These are phyloP conservation scores for Echinometra lucunter DNA, from an alignment of 53 echinoderm and acorn worm genomes.

Conservation along the genomic window DNA sequence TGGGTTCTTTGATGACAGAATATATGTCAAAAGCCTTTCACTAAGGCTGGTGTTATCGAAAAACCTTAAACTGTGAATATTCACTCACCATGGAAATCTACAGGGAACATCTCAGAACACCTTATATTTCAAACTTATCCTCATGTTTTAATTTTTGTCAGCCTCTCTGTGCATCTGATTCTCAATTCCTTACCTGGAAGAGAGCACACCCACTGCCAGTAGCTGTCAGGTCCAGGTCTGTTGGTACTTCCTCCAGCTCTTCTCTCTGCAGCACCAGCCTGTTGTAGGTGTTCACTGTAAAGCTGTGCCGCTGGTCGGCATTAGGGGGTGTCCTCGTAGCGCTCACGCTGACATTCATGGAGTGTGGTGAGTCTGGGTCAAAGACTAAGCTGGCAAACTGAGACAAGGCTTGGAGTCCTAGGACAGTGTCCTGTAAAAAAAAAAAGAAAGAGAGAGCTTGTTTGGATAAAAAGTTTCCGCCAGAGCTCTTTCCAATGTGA, in stretches of 20 bases:
- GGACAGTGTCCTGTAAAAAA: slow-evolving; percentile 84
- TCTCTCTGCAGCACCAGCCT: slow-evolving; percentile 81
- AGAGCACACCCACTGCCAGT: slow-evolving; percentile 89
- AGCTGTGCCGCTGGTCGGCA: background rate
- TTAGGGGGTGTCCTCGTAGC: slow-evolving; percentile 58
- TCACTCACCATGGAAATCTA: too few relatives aligned
- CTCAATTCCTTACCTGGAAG: slow-evolving; percentile 77
- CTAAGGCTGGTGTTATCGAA: too few relatives aligned
- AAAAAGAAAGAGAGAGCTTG: background rate
- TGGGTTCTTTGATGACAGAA: too few relatives aligned
- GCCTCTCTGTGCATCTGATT: background rate
- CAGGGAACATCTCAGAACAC: too few relatives aligned
- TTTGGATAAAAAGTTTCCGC: background rate
- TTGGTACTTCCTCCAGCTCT: slow-evolving; percentile 77
- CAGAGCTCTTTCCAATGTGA: background rate
- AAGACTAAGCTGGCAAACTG: slow-evolving; percentile 77
- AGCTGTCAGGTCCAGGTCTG: slow-evolving; percentile 72
- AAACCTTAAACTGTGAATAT: too few relatives aligned
- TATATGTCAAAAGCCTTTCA: too few relatives aligned
- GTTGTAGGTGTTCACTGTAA: slow-evolving; percentile 68
- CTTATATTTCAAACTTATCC: too few relatives aligned
- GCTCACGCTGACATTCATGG: slow-evolving; percentile 67
- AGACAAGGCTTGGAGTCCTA: slow-evolving; percentile 89
- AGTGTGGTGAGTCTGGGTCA: slow-evolving; percentile 51
- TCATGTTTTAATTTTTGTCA: too few relatives aligned